Evolutionary conservation across 37 sponge, comb jelly and placozoan genomes (phyloP).

Genomic region (Mnemiopsis leidyi): DNA sequence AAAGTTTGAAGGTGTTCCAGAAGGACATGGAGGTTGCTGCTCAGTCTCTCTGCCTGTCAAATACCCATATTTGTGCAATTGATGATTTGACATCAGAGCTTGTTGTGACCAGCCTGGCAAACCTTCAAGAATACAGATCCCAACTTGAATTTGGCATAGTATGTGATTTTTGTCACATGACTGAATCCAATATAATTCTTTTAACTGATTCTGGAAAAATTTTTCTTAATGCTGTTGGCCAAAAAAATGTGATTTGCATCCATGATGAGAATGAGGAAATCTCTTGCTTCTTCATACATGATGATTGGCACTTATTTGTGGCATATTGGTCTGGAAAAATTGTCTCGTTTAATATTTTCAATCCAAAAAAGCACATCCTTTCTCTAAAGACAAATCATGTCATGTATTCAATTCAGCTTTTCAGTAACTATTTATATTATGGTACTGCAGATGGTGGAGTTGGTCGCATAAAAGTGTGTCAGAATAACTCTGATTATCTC

Average conservation of each 20-base stretch:
- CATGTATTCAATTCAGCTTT: background rate
- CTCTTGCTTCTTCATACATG: background rate
- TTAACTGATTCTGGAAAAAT: slow-evolving; percentile 6
- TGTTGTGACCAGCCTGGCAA: background rate
- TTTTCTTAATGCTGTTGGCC: background rate
- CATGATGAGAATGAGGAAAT: background rate
- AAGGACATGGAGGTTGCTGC: background rate
- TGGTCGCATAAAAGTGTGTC: background rate
- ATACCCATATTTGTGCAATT: slow-evolving; percentile 12
- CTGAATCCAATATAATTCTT: slow-evolving; percentile 10
- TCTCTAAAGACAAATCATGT: background rate
- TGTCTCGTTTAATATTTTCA: background rate
- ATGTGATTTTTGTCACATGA: slow-evolving; percentile 33
- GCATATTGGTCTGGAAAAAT: slow-evolving; percentile 23
- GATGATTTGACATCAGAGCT: slow-evolving; percentile 41
- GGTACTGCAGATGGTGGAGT: background rate
- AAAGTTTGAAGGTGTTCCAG: background rate
- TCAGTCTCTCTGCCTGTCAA: background rate
- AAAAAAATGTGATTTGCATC: background rate
- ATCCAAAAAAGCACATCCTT: background rate
- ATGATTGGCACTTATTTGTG: slow-evolving; percentile 12
- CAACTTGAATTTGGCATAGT: background rate
- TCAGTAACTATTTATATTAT: background rate
- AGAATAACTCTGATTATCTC: background rate
- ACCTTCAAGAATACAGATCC: background rate